Evolutionary conservation across 1,140 invertebrate species (phyloP), one percentile per base, ranked within the genome.

Genomic region (Mactra quadrangularis): DNA sequence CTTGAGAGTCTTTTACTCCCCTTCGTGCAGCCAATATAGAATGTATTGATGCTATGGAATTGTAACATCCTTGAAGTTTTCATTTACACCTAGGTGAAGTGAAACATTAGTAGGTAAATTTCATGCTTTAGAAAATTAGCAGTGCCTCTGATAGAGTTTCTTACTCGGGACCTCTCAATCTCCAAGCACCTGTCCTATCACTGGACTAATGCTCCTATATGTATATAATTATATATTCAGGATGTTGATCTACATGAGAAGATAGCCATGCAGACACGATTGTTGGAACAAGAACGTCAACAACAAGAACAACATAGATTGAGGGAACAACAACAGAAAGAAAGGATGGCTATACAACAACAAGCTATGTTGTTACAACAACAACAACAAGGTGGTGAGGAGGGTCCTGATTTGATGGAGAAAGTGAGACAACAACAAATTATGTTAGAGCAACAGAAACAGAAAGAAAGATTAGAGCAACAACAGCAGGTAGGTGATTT

Each of bases 371-470:
- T 83, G 29, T 50, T 78, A 29, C 68, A 62, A 41, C 71, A 79
- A 66, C 33, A 27, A 22, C 52, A n/a, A 25, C 77, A 33, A 25
- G 64, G 60, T 27, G 45, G 38, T 25, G 57, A 45, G 45, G 71
- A 85, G 41, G 84, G 83, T 50, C 71, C 71, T 13, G 85, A 90
- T 31, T 82, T 90, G 52, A 91, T 89, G 87, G 85, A 89, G 81
- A 88, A 90, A 75, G 90, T 88, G 17, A 62, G 83, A 52, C 88
- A 91, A 71, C 89, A 91, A 45, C 89, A 91, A 79, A 87, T 89
- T 68, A 82, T 91, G 86, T 33, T 91, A 3, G 88, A 92, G 62
- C 86, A 85, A 64, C 88, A 91, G 60, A 91, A 92, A 84, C 87
- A 84, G 17, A 72, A 79, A n/a, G 66, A 83, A 45, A 68, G 41